Percentiles rank a stretch among this genome's conserved stretches.
Conservation (phyloP, 1,140 invertebrate genomes). For the Lordiphosa collinella region DNA sequence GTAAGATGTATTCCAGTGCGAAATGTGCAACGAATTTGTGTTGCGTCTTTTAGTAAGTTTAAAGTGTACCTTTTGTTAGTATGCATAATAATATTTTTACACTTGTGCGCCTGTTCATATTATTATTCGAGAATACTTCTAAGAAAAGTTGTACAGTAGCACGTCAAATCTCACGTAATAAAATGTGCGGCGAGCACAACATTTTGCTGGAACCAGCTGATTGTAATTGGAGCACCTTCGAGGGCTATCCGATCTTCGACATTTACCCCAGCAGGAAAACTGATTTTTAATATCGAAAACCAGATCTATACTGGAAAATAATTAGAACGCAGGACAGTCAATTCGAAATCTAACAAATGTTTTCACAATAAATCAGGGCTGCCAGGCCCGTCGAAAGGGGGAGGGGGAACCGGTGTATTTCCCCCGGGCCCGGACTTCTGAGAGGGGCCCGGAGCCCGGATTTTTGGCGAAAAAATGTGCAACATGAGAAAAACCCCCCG, state of each 20-base stretch:
- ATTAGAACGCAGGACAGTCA: no score
- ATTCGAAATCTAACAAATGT: no score
- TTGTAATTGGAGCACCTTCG: neutral
- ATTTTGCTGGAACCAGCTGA: constrained; percentile 43
- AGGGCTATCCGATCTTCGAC: neutral
- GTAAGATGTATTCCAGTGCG: constrained; percentile 71
- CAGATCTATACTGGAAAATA: no score
- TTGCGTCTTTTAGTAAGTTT: constrained; percentile 72
- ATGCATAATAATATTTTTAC: constrained; percentile 59
- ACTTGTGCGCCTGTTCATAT: constrained; percentile 67
- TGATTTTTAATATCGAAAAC: no score
- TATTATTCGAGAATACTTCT: constrained; percentile 57
- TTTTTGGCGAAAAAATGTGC: no score
- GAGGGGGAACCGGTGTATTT: no score
- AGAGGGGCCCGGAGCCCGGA: no score
- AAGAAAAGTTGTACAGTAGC: constrained; percentile 67
- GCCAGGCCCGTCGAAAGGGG: no score
- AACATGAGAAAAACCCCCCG: no score
- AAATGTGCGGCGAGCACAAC: constrained; percentile 46
- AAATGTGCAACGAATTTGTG: constrained; percentile 67
- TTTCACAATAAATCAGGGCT: no score
- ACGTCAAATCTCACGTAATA: constrained; percentile 61
- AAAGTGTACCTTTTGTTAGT: constrained; percentile 71
- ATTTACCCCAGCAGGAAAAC: neutral
- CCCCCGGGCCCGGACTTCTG: no score